A percentile compares a stretch with the other conserved stretches of the same genome.
Evolutionary conservation across 2,113 vertebrate species (phyloP).

Genomic region (Apteryx owenii): DNA sequence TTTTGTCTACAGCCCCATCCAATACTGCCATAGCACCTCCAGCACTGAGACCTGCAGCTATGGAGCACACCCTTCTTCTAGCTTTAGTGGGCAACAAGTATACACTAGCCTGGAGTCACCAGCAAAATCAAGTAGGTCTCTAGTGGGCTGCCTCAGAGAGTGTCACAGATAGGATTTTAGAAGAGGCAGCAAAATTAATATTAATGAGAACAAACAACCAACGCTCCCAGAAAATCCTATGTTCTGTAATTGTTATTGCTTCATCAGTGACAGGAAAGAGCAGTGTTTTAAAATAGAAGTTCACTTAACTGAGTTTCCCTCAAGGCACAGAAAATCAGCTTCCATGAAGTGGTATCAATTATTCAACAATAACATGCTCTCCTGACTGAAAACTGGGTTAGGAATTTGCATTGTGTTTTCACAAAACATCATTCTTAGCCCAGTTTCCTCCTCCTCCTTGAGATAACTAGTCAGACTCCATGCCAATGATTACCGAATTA

Average conservation of each 20-base stretch:
- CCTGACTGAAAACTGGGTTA: constrained; percentile 47
- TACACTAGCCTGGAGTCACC: background rate
- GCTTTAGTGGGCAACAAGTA: background rate
- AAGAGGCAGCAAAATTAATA: background rate
- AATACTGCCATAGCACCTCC: background rate
- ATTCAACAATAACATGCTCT: constrained; percentile 51
- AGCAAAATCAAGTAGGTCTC: background rate
- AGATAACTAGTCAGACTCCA: constrained; percentile 27
- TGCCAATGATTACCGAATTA: background rate
- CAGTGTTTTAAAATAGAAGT: constrained; percentile 60
- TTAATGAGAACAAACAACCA: background rate
- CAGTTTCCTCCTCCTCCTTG: background rate
- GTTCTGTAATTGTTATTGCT: constrained; percentile 57
- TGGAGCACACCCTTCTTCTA: background rate
- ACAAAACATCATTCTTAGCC: constrained; percentile 18
- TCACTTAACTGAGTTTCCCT: constrained; percentile 55
- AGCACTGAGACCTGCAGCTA: background rate
- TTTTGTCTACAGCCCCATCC: background rate
- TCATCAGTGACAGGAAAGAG: constrained; percentile 57
- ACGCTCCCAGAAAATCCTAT: constrained; percentile 37
- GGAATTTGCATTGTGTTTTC: constrained; percentile 61
- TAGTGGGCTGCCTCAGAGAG: background rate
- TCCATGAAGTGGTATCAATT: constrained; percentile 52
- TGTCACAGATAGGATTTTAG: background rate
- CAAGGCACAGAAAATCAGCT: constrained; percentile 52